phyloP scores from a whole-genome alignment of 2,888 invertebrate species.

The Aphelenchoides bicaudatus region DNA sequence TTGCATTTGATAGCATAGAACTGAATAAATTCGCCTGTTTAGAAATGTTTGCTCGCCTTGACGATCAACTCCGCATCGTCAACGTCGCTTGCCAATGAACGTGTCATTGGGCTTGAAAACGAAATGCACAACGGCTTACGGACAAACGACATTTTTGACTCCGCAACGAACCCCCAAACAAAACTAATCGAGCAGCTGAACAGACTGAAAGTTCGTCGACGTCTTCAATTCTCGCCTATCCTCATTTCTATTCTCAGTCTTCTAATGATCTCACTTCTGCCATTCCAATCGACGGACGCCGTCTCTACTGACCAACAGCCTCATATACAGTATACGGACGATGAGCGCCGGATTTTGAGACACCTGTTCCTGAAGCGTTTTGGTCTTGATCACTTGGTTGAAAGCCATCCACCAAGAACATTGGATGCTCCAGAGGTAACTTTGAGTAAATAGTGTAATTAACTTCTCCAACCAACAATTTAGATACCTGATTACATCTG shows the following conservation, averaged over 20 bases:
- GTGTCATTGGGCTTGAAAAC: too few relatives aligned
- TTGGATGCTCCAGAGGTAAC: slow-evolving; percentile 5
- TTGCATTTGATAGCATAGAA: too few relatives aligned
- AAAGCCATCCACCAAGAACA: slow-evolving; percentile 1
- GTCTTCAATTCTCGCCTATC: not conserved
- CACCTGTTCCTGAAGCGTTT: slow-evolving; percentile 18
- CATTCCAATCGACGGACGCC: not conserved
- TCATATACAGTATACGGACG: slow-evolving; percentile 13
- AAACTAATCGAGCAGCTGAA: too few relatives aligned
- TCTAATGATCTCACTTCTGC: too few relatives aligned
- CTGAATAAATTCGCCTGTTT: too few relatives aligned
- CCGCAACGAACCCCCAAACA: too few relatives aligned
- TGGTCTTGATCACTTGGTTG: slow-evolving; percentile 20
- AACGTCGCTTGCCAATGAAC: too few relatives aligned
- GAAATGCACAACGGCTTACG: too few relatives aligned
- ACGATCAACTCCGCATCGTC: too few relatives aligned
- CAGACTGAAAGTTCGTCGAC: too few relatives aligned
- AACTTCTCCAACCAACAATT: slow-evolving; percentile 4
- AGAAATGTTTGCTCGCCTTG: too few relatives aligned
- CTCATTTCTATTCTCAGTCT: not conserved
- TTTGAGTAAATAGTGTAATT: not conserved
- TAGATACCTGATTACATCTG: slow-evolving; percentile 49
- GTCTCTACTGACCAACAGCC: not conserved
- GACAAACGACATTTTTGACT: too few relatives aligned
- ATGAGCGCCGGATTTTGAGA: slow-evolving; percentile 15